Evolutionary conservation across 2,113 vertebrate species (phyloP).

Genomic region (Hemicordylus capensis): DNA sequence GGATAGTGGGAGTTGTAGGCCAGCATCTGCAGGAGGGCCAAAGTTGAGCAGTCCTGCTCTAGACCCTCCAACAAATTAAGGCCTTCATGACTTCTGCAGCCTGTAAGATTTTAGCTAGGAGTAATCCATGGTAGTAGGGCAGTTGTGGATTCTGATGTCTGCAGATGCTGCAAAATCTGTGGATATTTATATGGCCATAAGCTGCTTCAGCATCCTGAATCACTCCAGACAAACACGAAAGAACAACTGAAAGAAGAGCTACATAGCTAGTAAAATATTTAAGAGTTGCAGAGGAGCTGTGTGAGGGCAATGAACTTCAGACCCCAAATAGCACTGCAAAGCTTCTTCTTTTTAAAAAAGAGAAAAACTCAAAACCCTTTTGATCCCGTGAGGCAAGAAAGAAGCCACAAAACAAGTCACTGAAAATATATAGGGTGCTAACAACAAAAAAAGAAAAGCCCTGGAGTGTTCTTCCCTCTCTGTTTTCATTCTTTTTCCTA

Average conservation of each 20-base stretch:
- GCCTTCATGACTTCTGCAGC: conserved; percentile 19
- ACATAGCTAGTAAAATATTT: conserved; percentile 41
- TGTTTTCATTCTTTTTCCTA: not conserved
- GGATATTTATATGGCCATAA: conserved; percentile 64
- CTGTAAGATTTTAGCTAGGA: conserved; percentile 14
- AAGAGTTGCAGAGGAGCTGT: conserved; percentile 4
- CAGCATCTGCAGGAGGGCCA: too few species aligned
- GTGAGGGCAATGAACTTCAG: conserved; percentile 46
- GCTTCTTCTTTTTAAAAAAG: conserved; percentile 3
- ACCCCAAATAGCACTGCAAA: conserved; percentile 44
- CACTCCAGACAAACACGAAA: conserved; percentile 54
- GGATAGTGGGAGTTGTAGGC: too few species aligned
- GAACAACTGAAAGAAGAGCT: conserved; percentile 55
- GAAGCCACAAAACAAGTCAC: not conserved
- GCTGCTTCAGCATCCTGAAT: conserved; percentile 68
- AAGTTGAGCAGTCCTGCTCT: too few species aligned
- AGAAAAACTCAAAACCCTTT: not conserved
- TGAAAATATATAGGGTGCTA: not conserved
- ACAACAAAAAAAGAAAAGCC: not conserved
- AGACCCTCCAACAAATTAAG: not conserved
- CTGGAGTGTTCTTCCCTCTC: not conserved
- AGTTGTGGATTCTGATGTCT: not conserved
- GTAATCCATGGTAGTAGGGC: not conserved
- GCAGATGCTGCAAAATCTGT: conserved; percentile 30
- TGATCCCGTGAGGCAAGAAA: not conserved